Evolutionary conservation across 2,113 vertebrate species (phyloP).

Genomic region (Platycercus adscitus): DNA sequence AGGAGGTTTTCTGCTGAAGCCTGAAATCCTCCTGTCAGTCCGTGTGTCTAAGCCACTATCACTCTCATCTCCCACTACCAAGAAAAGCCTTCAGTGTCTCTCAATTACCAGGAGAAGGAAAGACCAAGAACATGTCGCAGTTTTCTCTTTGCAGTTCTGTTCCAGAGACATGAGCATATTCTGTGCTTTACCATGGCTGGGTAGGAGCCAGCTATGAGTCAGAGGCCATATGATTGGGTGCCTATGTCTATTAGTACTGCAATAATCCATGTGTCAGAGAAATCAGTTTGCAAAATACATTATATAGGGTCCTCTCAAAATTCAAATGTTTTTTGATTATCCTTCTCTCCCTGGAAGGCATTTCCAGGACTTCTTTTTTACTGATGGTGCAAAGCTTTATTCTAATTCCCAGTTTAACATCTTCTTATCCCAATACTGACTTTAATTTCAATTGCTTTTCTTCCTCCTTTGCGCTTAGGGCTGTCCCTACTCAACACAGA

Average conservation of each 20-base stretch:
- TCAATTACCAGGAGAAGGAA: background rate
- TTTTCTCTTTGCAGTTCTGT: background rate
- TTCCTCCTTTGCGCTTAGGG: background rate
- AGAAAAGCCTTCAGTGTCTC: background rate
- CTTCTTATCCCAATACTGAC: background rate
- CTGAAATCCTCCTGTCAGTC: background rate
- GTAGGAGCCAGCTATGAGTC: background rate
- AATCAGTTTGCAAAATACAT: background rate
- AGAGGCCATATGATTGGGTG: background rate
- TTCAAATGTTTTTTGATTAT: background rate
- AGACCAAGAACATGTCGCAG: background rate
- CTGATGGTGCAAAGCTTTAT: background rate
- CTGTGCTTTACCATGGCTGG: fast-evolving
- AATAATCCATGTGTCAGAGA: background rate
- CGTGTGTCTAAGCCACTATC: background rate
- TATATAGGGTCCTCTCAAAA: background rate
- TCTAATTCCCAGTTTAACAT: background rate
- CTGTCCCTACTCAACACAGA: background rate
- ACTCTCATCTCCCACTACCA: background rate
- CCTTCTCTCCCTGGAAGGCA: background rate
- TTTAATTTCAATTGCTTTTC: background rate
- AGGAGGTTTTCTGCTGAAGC: background rate
- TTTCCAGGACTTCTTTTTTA: background rate
- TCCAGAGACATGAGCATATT: background rate
- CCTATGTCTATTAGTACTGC: background rate